These are phyloP conservation scores for Mionectes macconnelli DNA, from an alignment of 2,113 vertebrate genomes.

Conservation along the genomic window DNA sequence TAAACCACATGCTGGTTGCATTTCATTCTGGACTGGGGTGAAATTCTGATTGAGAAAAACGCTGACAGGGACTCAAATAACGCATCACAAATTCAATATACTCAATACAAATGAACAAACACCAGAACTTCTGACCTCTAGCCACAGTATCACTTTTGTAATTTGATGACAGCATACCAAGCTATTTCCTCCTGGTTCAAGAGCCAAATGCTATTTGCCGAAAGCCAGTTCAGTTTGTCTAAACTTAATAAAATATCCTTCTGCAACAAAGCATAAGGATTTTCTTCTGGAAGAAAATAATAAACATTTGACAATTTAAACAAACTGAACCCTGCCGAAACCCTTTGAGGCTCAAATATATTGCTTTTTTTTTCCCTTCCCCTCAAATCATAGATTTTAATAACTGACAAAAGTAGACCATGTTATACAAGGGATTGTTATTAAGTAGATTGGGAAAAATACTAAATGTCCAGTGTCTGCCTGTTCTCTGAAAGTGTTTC, in stretches of 20 bases:
- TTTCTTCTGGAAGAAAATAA: constrained; percentile 53
- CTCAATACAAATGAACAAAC: constrained; percentile 26
- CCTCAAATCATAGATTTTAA: constrained; percentile 29
- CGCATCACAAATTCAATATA: neutral
- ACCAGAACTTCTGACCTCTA: constrained; percentile 8
- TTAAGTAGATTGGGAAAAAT: neutral
- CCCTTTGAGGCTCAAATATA: neutral
- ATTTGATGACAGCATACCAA: constrained; percentile 26
- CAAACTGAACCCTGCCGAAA: constrained; percentile 38
- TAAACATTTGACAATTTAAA: constrained; percentile 66
- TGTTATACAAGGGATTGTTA: neutral
- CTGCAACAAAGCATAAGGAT: neutral
- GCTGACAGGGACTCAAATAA: neutral
- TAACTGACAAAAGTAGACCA: constrained; percentile 6
- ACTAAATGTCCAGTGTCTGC: neutral
- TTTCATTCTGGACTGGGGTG: neutral
- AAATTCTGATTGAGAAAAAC: neutral
- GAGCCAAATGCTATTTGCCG: constrained; percentile 44
- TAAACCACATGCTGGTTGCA: neutral
- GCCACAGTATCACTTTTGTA: constrained; percentile 23
- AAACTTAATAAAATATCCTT: constrained; percentile 55
- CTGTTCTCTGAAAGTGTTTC: neutral
- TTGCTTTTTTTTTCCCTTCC: neutral
- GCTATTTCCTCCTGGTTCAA: constrained; percentile 40
- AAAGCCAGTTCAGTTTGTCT: constrained; percentile 43